Percentiles rank a stretch among this genome's conserved stretches.
These are phyloP conservation scores for Enteromius radiatus DNA, from an alignment of 2,797 vertebrate species.

Conservation along the genomic window DNA sequence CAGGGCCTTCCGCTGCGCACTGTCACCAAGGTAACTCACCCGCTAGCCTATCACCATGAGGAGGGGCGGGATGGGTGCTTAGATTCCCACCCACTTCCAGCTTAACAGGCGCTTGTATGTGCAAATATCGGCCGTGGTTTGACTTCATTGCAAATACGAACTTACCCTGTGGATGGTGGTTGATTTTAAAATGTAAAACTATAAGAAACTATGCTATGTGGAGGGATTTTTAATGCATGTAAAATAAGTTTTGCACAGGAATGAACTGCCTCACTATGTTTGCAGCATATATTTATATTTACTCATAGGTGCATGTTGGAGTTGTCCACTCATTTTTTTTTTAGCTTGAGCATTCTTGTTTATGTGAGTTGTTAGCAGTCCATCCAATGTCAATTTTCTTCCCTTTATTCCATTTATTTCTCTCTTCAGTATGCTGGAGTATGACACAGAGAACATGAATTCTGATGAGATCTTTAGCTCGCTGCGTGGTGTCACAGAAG, in stretches of 20 bases:
- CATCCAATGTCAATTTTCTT: background rate
- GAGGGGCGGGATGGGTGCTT: conserved; percentile 63
- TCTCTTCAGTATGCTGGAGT: conserved; percentile 90
- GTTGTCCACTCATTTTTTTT: background rate
- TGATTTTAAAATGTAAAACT: background rate
- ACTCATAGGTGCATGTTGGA: background rate
- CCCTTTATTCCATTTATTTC: background rate
- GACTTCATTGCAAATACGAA: conserved; percentile 1
- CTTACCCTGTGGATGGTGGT: background rate
- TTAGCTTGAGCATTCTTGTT: background rate
- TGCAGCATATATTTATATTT: background rate
- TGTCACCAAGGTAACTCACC: conserved; percentile 95
- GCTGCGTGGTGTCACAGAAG: conserved; percentile 95
- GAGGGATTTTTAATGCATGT: background rate
- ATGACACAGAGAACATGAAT: conserved; percentile 98
- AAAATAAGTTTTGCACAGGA: background rate
- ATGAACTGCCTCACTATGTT: background rate
- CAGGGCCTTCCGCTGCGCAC: conserved; percentile 94
- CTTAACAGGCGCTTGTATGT: conserved; percentile 14
- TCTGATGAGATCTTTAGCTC: conserved; percentile 99
- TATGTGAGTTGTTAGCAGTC: background rate
- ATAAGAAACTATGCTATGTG: background rate
- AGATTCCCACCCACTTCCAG: conserved; percentile 45
- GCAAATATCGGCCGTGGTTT: background rate
- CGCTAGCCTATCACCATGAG: conserved; percentile 71